phyloP scores from a whole-genome alignment of 2,113 vertebrate species.

The Toxostoma redivivum region DNA sequence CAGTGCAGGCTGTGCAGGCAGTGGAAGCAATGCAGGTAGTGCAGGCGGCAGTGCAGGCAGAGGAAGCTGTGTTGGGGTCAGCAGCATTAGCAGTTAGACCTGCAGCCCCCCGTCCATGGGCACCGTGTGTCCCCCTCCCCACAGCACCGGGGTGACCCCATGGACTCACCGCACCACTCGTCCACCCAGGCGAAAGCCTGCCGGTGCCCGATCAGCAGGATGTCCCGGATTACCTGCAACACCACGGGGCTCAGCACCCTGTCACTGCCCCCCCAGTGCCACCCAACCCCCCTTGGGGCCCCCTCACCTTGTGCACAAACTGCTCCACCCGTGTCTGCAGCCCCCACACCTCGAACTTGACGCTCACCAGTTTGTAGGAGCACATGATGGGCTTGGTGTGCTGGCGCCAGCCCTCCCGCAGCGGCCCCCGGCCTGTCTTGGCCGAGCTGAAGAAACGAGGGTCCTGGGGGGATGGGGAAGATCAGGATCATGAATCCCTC shows the following conservation, averaged over 20 bases:
- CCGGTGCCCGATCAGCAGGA: constrained; percentile 74
- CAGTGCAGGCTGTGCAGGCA: not conserved
- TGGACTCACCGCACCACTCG: constrained; percentile 72
- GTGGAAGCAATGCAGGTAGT: not conserved
- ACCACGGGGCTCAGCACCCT: not conserved
- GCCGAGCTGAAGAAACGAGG: constrained; percentile 68
- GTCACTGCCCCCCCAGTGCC: fast-evolving
- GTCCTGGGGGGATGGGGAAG: constrained; percentile 23
- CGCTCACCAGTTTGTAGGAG: constrained; percentile 77
- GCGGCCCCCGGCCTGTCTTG: constrained; percentile 71
- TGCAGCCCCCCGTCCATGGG: not conserved
- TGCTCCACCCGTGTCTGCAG: constrained; percentile 76
- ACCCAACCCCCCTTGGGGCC: fast-evolving
- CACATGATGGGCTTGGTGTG: constrained; percentile 73
- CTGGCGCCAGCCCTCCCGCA: constrained; percentile 72
- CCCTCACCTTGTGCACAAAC: constrained; percentile 74
- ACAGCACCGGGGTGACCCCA: fast-evolving
- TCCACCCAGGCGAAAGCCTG: constrained; percentile 77
- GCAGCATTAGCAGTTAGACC: not conserved
- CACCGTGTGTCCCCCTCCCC: fast-evolving
- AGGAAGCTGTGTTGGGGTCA: not conserved
- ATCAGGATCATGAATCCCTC: fast-evolving
- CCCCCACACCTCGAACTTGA: constrained; percentile 80
- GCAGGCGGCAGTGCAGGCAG: not conserved
- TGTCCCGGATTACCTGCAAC: constrained; percentile 72